Evolutionary conservation across 2,797 vertebrate species (phyloP), one percentile per base, ranked within the genome.

Genomic region (Chaunax sp.): DNA sequence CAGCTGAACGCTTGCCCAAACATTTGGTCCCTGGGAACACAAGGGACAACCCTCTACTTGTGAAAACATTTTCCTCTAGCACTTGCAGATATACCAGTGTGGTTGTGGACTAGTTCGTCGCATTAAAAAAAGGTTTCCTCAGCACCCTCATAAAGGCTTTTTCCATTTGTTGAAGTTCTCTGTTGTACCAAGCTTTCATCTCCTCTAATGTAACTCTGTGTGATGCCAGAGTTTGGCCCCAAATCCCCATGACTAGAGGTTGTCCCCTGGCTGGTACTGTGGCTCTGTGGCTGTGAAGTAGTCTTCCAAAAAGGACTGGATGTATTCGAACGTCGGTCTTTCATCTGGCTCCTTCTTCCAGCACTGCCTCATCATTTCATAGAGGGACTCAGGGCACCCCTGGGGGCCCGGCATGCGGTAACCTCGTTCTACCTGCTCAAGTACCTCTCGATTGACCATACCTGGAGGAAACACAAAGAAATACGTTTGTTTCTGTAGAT

Each of bases 251-350:
- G 16, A 69, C 87, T 97, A 99, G 87, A 98, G 95, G 93, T 98
- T 98, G 94, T 98, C 97, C 86, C 97, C 97, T 41, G 97, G 97
- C 90, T 99, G 97, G 92, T 99, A 99, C 80, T 97, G 97, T 82
- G 97, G 97, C 93, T 99, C 98, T 77, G 98, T 99, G 89, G 98
- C 97, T 82, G 98, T 99, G 92, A 99, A 98, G 92, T 99, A 98
- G 94, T 99, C 98, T 94, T 99, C 98, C 87, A 98, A 88, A 92
- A 98, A 98, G 86, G 97, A 97, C 92, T 98, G 98, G 88, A 97
- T 96, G 90, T 98, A 99, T 82, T 98, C 97, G 72, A 99, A 99
- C 10, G 98, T 99, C 73, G 98, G 98, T 70, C 97, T 95, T 84
- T 99, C 97, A 58, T 98, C 97, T 3, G 97, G 95, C 44, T 98